phyloP scores from a whole-genome alignment of 2,797 vertebrate species.

The Macropus fuliginosus region DNA sequence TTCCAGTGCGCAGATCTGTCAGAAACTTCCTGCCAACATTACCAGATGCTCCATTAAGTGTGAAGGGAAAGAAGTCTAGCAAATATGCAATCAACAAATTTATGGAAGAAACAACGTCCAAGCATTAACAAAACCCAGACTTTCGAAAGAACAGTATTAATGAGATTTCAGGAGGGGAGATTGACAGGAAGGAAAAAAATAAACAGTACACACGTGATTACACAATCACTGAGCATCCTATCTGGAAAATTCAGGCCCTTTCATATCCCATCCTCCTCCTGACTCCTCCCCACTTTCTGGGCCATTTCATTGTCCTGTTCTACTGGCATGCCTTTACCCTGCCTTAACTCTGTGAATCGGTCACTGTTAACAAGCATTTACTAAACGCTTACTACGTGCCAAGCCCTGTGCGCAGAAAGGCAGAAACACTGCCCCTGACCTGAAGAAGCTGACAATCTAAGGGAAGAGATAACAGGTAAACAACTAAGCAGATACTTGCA shows the following conservation, averaged over 20 bases:
- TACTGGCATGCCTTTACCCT: not conserved
- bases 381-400: not conserved
- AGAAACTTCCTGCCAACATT: slow-evolving; percentile 9
- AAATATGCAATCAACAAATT: not conserved
- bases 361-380: not conserved
- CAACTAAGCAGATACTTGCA: not conserved
- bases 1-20: not conserved
- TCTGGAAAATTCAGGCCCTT: not conserved
- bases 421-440: not conserved
- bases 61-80: slow-evolving; percentile 16
- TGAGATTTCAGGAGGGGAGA: not conserved
- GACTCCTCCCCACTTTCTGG: slow-evolving; percentile 14
- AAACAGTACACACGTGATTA: not conserved
- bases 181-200: not conserved
- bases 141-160: slow-evolving; percentile 33
- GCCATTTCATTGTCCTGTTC: slow-evolving; percentile 46
- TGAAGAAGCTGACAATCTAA: not conserved
- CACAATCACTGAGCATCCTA: not conserved
- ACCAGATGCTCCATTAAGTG: slow-evolving; percentile 45
- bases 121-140: slow-evolving; percentile 12
- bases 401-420: not conserved
- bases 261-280: not conserved
- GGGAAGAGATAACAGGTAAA: not conserved
- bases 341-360: not conserved
- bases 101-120: slow-evolving; percentile 31